Evolutionary conservation across 2,888 invertebrate species (phyloP), one percentile per base, ranked within the genome.

Genomic region (Argynnis bischoffii): DNA sequence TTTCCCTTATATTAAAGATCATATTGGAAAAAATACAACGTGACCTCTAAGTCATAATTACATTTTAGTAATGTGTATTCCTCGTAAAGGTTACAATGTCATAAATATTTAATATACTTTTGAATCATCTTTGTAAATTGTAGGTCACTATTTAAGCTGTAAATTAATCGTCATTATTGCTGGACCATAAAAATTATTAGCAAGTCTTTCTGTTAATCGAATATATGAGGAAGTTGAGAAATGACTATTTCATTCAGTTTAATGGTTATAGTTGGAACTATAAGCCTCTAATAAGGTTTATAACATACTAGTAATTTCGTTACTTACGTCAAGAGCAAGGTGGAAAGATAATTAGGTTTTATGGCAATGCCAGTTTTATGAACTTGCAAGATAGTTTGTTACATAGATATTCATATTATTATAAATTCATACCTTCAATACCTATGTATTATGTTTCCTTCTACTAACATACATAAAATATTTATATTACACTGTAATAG

Each of bases 291-390:
- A 64, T 68, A 68, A 48, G 50, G 55, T 21, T 31, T 55, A 48
- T 60, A 56, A 67, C 64, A 70, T 67, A 64, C 64, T 69, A 66
- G 55, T 63, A 31, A 41, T 41, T 41, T 41, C 11, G 35, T 41
- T 41, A 41, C 35, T 55, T 66, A 63, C 59, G 66, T 55, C 56
- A 15, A 60, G 53, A 57, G 63, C 15, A 59, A 59, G 54, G 64
- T 41, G 50, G 54, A 55, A 66, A 57, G 55, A 59, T 59, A 50
- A 57, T 69, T 55, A 55, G 55, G 18, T 64, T 66, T 69, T 69
- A 69, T 67, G 64, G 47, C 51, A 55, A 55, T 51, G 64, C 55
- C 60, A 67, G 51, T 57, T 57, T 53, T 55, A 63, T 48, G 48
- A 50, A 47, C 18, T 18, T 16, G 18, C 8, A 16, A 51, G 8